Evolutionary conservation across 2,113 vertebrate genomes (phyloP).

Genomic region (Mus spicilegus): DNA sequence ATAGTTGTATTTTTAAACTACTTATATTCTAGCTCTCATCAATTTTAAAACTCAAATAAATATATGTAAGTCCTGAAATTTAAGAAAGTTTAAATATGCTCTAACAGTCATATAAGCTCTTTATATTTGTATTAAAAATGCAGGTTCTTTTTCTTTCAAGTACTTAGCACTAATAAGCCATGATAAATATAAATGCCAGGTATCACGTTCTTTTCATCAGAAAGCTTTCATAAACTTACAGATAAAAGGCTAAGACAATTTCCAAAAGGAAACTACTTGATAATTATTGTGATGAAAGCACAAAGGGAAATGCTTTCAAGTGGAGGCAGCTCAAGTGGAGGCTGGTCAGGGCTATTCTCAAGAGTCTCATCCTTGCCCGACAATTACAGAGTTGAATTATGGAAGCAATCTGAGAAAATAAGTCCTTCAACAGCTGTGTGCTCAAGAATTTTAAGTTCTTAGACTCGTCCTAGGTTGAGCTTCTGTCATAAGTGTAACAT

Average conservation of each 20-base stretch:
- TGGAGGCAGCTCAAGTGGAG: not conserved
- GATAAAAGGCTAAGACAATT: constrained; percentile 12
- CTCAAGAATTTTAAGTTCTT: not conserved
- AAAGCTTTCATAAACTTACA: constrained; percentile 1
- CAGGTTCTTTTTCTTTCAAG: not conserved
- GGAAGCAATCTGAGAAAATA: not conserved
- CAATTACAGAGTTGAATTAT: not conserved
- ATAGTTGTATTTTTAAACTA: not conserved
- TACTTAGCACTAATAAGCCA: not conserved
- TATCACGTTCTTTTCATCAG: constrained; percentile 9
- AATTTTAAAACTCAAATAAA: constrained; percentile 31
- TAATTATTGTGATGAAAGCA: constrained; percentile 9
- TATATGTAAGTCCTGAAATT: not conserved
- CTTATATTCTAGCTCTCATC: constrained; percentile 5
- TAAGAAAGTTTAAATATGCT: constrained; percentile 32
- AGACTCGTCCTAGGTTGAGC: not conserved
- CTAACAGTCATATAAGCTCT: not conserved
- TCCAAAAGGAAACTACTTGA: constrained; percentile 15
- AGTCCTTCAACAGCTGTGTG: not conserved
- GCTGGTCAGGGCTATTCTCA: not conserved
- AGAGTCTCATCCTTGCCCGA: not conserved
- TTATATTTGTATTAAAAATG: not conserved
- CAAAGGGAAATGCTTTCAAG: not conserved
- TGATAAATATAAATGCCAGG: not conserved
- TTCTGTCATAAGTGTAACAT: constrained; percentile 2